Evolutionary conservation across 2,113 vertebrate species (phyloP).

Genomic region (Malurus cyaneus): DNA sequence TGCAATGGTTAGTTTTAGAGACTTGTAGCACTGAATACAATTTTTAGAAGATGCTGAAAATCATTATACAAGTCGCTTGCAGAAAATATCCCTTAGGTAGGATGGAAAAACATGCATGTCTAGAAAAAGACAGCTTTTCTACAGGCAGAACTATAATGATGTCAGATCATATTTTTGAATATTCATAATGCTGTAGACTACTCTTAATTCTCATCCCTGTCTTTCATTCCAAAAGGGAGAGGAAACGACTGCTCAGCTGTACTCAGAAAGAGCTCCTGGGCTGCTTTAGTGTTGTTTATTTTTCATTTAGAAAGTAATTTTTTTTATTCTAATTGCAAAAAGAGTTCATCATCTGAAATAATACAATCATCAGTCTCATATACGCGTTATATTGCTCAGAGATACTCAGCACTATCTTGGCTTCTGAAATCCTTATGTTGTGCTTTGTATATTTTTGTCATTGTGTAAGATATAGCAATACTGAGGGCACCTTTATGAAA

Average conservation of each 20-base stretch:
- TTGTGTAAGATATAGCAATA: conserved; percentile 12
- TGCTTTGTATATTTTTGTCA: not conserved
- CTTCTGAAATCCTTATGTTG: not conserved
- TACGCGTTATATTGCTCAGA: not conserved
- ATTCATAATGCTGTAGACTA: not conserved
- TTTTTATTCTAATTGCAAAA: not conserved
- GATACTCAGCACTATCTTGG: not conserved
- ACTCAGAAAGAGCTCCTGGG: not conserved
- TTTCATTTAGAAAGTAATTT: not conserved
- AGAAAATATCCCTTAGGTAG: not conserved
- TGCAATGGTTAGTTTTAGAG: not conserved
- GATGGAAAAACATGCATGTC: not conserved
- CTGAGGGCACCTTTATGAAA: not conserved
- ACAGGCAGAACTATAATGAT: not conserved
- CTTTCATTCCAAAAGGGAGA: not conserved
- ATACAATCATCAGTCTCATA: not conserved
- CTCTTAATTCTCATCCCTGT: not conserved
- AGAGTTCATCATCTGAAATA: not conserved
- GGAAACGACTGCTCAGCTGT: not conserved
- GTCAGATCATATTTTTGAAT: not conserved
- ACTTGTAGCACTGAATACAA: not conserved
- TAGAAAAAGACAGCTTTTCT: not conserved
- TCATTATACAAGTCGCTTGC: not conserved
- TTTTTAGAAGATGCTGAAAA: not conserved
- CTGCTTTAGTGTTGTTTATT: not conserved